Percentiles rank a stretch among this genome's conserved stretches.
Evolutionary conservation across 2,113 vertebrate genomes (phyloP).

Genomic region (Reinhardtius hippoglossoides): DNA sequence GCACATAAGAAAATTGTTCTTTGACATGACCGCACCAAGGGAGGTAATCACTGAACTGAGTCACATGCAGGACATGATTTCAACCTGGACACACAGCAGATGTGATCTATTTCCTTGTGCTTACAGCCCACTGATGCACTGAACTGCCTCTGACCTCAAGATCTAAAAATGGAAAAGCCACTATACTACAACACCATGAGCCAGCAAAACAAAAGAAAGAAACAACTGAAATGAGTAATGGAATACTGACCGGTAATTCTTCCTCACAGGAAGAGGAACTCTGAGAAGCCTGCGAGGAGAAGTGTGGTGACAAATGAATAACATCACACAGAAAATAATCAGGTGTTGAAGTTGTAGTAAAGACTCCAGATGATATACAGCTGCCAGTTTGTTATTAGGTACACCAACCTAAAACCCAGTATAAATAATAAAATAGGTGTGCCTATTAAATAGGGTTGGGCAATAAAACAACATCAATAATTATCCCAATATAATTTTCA

Average conservation of each 20-base stretch:
- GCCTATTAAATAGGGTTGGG: background rate
- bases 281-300: conserved; percentile 69
- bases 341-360: background rate
- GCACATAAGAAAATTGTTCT: conserved; percentile 8
- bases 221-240: conserved; percentile 32
- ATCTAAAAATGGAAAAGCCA: conserved; percentile 62
- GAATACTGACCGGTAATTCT: conserved; percentile 72
- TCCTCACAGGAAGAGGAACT: conserved; percentile 73
- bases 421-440: background rate
- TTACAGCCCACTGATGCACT: conserved; percentile 43
- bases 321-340: background rate
- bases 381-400: background rate
- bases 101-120: conserved; percentile 46
- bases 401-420: background rate
- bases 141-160: conserved; percentile 28
- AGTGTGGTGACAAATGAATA: conserved; percentile 27
- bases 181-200: conserved; percentile 39
- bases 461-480: too few relatives aligned
- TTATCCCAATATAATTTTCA: too few relatives aligned
- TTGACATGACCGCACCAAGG: conserved; percentile 27
- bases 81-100: conserved; percentile 41
- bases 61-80: conserved; percentile 57
- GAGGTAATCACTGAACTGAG: conserved; percentile 14
- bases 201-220: conserved; percentile 54
- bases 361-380: background rate